These are phyloP conservation scores for Mastacembelus armatus DNA, from an alignment of 2,797 vertebrate species.

Conservation along the genomic window DNA sequence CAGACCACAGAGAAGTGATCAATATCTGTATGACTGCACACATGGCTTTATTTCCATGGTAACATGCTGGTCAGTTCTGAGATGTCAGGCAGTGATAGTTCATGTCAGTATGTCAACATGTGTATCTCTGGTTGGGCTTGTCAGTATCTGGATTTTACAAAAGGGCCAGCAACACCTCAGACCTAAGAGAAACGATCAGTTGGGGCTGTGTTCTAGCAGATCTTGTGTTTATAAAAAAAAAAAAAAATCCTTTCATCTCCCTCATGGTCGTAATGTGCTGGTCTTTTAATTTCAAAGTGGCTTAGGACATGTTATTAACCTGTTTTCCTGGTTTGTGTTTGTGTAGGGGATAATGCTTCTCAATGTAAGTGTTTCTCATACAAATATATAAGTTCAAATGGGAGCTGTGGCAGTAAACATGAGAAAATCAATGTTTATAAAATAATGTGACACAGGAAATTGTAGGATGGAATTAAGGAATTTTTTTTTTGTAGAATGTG, in stretches of 20 bases:
- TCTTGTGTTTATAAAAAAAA: too few species aligned
- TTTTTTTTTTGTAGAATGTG: not conserved
- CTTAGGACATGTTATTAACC: not conserved
- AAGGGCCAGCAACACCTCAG: conserved; percentile 35
- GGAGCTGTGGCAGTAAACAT: not conserved
- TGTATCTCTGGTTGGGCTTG: conserved; percentile 10
- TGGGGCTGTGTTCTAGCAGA: conserved; percentile 15
- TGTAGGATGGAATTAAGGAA: too few species aligned
- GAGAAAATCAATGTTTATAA: not conserved
- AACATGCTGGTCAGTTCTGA: conserved; percentile 60
- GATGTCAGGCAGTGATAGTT: conserved; percentile 47
- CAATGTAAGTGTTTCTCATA: not conserved
- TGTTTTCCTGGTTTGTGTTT: not conserved
- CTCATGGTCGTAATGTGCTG: not conserved
- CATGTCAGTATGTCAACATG: conserved; percentile 35
- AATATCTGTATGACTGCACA: conserved; percentile 66
- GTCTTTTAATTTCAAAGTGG: too few species aligned
- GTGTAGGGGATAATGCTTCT: not conserved
- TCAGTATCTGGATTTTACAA: conserved; percentile 18
- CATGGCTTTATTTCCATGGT: conserved; percentile 73
- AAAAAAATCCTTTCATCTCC: conserved; percentile 40
- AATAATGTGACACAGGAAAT: too few species aligned
- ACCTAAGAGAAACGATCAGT: conserved; percentile 43
- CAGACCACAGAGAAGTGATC: conserved; percentile 66
- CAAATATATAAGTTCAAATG: not conserved